Percentiles rank a stretch among this genome's conserved stretches.
These are phyloP conservation scores for Morpho achilles DNA, from an alignment of 2,888 invertebrate genomes.

Conservation along the genomic window DNA sequence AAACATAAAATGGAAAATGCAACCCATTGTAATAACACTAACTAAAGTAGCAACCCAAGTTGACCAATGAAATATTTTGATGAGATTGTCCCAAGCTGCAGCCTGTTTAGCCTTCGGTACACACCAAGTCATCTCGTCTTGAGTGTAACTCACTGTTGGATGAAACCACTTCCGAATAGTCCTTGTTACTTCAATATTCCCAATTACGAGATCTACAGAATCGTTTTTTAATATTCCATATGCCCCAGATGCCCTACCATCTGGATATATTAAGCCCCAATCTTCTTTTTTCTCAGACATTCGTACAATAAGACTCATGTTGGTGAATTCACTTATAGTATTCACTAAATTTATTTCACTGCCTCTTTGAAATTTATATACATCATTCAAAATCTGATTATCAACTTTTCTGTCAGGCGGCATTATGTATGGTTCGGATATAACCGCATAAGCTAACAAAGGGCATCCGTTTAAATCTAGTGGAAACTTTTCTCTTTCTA, in stretches of 20 bases:
- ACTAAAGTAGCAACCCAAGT: constrained; percentile 64
- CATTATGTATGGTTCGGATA: constrained; percentile 72
- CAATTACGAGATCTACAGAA: constrained; percentile 59
- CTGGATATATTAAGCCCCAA: constrained; percentile 56
- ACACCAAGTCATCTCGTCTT: constrained; percentile 75
- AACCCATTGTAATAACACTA: constrained; percentile 55
- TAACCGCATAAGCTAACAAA: constrained; percentile 58
- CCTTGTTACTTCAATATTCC: constrained; percentile 69
- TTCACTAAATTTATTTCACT: constrained; percentile 69
- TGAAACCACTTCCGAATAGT: constrained; percentile 65
- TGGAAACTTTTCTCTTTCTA: constrained; percentile 59
- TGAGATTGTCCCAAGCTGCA: constrained; percentile 67
- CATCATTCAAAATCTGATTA: constrained; percentile 47
- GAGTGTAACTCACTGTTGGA: constrained; percentile 67
- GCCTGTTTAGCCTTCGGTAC: constrained; percentile 62
- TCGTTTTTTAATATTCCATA: constrained; percentile 52
- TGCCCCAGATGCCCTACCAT: constrained; percentile 63
- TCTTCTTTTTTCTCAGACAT: constrained; percentile 59
- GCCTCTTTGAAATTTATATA: constrained; percentile 58
- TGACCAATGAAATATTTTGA: constrained; percentile 70
- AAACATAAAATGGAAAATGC: constrained; percentile 59
- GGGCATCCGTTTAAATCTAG: constrained; percentile 64
- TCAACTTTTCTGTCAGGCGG: constrained; percentile 50
- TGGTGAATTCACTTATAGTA: constrained; percentile 67
- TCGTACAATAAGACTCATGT: constrained; percentile 61